Evolutionary conservation across 2,797 vertebrate genomes (phyloP), one percentile per base, ranked within the genome.

Genomic region (Onychomys torridus): DNA sequence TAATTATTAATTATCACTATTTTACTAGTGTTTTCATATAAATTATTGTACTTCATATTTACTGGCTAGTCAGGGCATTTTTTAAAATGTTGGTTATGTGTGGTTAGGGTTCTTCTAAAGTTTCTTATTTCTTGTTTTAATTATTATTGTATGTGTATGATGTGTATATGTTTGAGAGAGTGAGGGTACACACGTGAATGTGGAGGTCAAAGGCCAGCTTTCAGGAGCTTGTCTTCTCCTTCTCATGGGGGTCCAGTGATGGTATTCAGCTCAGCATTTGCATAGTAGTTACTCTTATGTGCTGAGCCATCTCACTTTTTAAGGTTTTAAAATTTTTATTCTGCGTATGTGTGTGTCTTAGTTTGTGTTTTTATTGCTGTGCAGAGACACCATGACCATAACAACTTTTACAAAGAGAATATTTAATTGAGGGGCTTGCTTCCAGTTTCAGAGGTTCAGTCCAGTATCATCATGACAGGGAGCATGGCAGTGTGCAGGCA

Each of bases 1-100:
- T 69, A 55, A 69, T 96, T 90, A 69, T 59, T 89, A 88, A 57
- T 87, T 96, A 71, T 81, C 95, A 57, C 40, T 83, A 90, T 81
- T 85, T 67, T 78, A 89, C 43, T 96, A 73, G 57, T 97, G 9
- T 93, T 93, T 93, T 85, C 43, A 82, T 94, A 61, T 55, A 43
- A 81, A 65, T 91, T 79, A 37, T 87, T 52, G 14, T 61, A 43
- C 77, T 81, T 94, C 88, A 86, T 84, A 86, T 92, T 77, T 96
- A 90, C 69, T 95, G 90, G 83, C 52, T 91, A n/a, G 11, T 55
- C 17, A 87, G 34, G 92, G 46, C 16, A 40, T 89, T 93, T 96
- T 55, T 88, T 81, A 34, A 93, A 23, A 85, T 78, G 71, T 91
- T 93, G 84, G 29, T 43, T 43, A n/a, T 89, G 61, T 87, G 29